A percentile compares a stretch with the other conserved stretches of the same genome.
phyloP scores from a whole-genome alignment of 2,888 invertebrate species.

The Lordiphosa fenestrarum region DNA sequence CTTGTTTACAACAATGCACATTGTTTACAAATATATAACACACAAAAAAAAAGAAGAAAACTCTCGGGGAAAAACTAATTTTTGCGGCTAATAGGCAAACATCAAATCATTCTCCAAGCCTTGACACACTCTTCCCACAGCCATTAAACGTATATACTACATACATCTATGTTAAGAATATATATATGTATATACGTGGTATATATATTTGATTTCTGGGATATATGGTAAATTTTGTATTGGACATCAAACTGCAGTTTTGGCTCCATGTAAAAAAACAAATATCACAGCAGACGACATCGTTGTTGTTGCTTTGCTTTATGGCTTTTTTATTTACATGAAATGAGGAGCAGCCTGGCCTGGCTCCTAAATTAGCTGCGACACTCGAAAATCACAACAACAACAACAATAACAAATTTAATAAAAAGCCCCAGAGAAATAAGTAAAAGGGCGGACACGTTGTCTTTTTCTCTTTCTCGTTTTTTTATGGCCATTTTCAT shows the following conservation, averaged over 20 bases:
- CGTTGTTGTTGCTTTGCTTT: too few relatives aligned
- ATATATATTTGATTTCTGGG: constrained; percentile 26
- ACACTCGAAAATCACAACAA: constrained; percentile 2
- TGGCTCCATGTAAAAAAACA: constrained; percentile 18
- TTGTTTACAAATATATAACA: constrained; percentile 58
- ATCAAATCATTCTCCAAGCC: constrained; percentile 56
- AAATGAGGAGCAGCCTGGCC: too few relatives aligned
- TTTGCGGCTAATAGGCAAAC: constrained; percentile 34
- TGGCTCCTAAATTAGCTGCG: too few relatives aligned
- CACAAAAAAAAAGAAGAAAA: constrained; percentile 22
- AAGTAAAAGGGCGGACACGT: too few relatives aligned
- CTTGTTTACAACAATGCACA: constrained; percentile 62
- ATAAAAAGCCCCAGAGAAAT: too few relatives aligned
- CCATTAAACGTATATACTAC: constrained; percentile 3
- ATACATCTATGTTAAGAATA: too few relatives aligned
- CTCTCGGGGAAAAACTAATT: constrained; percentile 43
- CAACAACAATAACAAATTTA: not conserved
- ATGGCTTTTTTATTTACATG: too few relatives aligned
- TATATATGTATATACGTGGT: not conserved
- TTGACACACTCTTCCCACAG: constrained; percentile 58
- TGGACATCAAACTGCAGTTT: constrained; percentile 41
- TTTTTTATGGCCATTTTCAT: constrained; percentile 63
- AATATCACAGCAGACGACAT: constrained; percentile 7
- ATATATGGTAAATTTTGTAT: constrained; percentile 17
- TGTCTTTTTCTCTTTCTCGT: constrained; percentile 15